Evolutionary conservation across 2,888 invertebrate species (phyloP).

Genomic region (Amitus sp.): DNA sequence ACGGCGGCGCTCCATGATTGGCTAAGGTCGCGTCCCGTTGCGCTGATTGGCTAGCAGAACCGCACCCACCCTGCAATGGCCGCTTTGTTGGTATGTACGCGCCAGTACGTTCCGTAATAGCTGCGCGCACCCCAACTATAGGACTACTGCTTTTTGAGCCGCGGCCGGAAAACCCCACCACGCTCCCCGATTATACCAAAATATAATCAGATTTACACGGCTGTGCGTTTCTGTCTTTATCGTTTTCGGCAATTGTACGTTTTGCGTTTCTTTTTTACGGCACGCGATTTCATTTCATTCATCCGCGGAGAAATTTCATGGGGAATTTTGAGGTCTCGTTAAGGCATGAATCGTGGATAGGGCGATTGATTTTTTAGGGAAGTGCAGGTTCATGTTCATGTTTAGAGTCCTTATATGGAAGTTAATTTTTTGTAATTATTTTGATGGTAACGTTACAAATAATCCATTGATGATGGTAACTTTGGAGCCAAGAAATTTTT

Average conservation of each 20-base stretch:
- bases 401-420: no score
- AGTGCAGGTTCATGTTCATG: no score
- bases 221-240: conserved; percentile 23
- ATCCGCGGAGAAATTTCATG: no score
- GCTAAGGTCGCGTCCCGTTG: conserved; percentile 58
- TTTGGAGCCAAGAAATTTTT: no score
- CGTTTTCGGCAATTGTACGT: conserved; percentile 12
- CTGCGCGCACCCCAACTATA: conserved; percentile 33
- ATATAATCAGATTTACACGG: conserved; percentile 47
- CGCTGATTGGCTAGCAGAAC: conserved; percentile 64
- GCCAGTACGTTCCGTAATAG: conserved; percentile 39
- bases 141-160: conserved; percentile 37
- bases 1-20: conserved; percentile 59
- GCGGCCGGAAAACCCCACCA: conserved; percentile 37
- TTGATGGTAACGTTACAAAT: no score
- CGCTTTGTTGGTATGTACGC: conserved; percentile 58
- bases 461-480: no score
- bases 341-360: no score
- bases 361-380: no score
- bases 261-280: no score
- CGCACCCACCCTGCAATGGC: conserved; percentile 66
- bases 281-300: conserved; percentile 1
- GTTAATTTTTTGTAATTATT: no score
- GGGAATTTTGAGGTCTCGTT: no score
- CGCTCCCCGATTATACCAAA: conserved; percentile 50